phyloP scores from a whole-genome alignment of 2,113 vertebrate species.

The Thalassarche chlororhynchos region DNA sequence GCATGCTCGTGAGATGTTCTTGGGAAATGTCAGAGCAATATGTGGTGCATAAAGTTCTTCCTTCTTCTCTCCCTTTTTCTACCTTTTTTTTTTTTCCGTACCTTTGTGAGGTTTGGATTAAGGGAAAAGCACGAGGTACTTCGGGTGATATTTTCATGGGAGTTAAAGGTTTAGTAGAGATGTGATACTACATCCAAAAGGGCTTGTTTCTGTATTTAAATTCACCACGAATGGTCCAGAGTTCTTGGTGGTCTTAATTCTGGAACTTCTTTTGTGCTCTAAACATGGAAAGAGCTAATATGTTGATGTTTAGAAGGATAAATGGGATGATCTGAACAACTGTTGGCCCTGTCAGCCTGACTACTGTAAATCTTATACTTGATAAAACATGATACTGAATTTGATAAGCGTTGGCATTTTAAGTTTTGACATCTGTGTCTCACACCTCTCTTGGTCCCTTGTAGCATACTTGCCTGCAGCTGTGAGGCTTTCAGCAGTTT shows the following conservation, averaged over 20 bases:
- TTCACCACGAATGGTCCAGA: not conserved
- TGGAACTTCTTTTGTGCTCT: not conserved
- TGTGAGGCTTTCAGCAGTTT: not conserved
- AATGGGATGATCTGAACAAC: not conserved
- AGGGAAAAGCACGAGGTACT: not conserved
- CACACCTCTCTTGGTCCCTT: not conserved
- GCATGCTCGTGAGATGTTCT: not conserved
- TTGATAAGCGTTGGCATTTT: not conserved
- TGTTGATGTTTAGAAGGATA: not conserved
- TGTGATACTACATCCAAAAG: not conserved
- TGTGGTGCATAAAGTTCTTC: not conserved
- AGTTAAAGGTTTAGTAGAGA: not conserved
- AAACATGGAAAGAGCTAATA: not conserved
- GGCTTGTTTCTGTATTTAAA: not conserved
- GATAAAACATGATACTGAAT: not conserved
- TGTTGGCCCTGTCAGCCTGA: not conserved
- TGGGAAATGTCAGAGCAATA: not conserved
- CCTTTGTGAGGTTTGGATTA: not conserved
- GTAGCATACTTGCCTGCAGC: not conserved
- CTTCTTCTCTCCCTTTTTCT: not conserved
- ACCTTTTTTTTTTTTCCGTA: accelerated
- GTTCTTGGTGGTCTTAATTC: not conserved
- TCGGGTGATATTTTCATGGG: not conserved
- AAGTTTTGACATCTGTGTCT: not conserved
- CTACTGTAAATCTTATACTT: not conserved